Evolutionary conservation across 2,113 vertebrate species (phyloP).

Genomic region (Passer montanus): DNA sequence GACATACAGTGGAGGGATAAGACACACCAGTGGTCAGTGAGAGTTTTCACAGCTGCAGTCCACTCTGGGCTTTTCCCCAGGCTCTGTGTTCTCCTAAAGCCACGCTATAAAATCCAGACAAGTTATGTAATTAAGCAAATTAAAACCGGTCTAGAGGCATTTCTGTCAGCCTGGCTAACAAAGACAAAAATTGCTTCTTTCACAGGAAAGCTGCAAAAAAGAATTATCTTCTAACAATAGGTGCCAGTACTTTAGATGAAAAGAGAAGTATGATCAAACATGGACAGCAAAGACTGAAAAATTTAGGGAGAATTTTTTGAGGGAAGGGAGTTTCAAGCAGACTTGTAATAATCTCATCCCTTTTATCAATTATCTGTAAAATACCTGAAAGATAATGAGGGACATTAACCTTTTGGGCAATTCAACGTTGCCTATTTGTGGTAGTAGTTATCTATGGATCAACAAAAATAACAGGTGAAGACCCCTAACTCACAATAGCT

Average conservation of each 20-base stretch:
- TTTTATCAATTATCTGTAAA: background rate
- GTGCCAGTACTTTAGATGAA: background rate
- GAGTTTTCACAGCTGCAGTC: background rate
- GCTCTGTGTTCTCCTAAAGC: background rate
- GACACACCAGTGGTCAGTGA: background rate
- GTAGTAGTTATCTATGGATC: background rate
- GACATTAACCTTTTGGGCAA: background rate
- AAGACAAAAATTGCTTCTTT: background rate
- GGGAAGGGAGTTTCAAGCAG: background rate
- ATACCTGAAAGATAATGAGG: background rate
- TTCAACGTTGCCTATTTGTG: background rate
- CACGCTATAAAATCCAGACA: background rate
- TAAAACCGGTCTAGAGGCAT: background rate
- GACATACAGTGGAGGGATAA: background rate
- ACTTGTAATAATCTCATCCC: background rate
- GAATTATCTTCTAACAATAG: background rate
- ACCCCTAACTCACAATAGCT: background rate
- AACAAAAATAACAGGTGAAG: background rate
- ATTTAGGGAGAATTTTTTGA: background rate
- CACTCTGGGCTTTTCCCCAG: background rate
- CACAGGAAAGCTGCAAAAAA: background rate
- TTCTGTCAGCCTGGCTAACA: background rate
- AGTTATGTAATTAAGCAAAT: background rate
- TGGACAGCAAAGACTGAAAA: background rate
- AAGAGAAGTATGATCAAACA: background rate